Base-by-base conservation (phyloP, 1,140 invertebrate species). In the Eriocheir sinensis region DNA sequence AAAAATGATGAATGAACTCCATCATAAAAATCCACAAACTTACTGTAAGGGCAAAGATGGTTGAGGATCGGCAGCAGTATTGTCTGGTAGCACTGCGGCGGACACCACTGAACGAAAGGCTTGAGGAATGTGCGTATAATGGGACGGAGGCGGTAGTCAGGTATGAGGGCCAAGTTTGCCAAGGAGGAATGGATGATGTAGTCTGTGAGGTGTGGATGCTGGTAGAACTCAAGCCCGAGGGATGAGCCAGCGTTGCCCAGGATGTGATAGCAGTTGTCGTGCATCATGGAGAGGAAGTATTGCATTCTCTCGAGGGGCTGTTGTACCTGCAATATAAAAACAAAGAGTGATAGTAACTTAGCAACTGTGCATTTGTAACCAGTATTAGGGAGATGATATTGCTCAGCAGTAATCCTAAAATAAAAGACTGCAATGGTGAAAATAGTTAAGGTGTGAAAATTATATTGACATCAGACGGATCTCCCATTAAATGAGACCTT, bases 61-160 rank as follows among this genome's bases (percentile, higher is more conserved):
- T 97, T 97, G 53, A 99, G 97, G 92, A 99, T 97, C 94, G 98
- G 98, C 96, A 99, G 96, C 44, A 98, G 97, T 48, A 98, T 98
- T 95, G 97, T 97, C 94, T 97, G 97, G 96, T 98, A 98, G 97
- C 97, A 98, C 89, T 98, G 97, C 86, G 98, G 97, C 83, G 98
- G 98, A 96, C 98, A 99, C 34, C 98, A 98, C 96, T 98, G 98
- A 96, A 99, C 98, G 96, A 99, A 99, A 6, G 98, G 98, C 96
- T 98, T 98, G 95, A 99, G 97, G 96, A 99, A 99, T 17, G 98
- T 98, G 15, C 98, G 97, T 95, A 99, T 98, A 86, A 99, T 98
- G 0, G 98, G 98, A 83, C 98, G 97, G 95, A 99, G 96, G 97
- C 98, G 97, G 96, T 98, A 98, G 96, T 99, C 98, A n/a, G 98